Conservation (phyloP, 1,140 invertebrate genomes). For the Riptortus pedestris region DNA sequence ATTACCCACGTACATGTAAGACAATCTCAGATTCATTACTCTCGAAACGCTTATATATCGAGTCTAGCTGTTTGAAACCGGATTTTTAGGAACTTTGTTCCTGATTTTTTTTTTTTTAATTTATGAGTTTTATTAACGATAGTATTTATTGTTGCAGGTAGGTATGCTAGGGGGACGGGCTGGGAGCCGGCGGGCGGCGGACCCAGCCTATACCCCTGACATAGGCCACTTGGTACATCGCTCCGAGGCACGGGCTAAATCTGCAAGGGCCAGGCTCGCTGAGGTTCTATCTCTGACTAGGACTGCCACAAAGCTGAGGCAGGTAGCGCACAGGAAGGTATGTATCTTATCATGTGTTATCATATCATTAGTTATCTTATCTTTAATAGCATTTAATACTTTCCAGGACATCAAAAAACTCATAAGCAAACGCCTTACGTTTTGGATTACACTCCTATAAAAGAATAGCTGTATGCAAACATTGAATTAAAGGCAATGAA, state of each 20-base stretch:
- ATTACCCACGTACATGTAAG: no score
- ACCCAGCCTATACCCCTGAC: conserved; percentile 45
- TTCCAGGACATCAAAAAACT: no score
- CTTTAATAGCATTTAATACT: no score
- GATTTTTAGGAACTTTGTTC: background rate
- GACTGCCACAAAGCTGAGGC: conserved; percentile 25
- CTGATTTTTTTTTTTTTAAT: background rate
- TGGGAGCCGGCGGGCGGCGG: conserved; percentile 12
- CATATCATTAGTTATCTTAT: background rate
- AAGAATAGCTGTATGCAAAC: no score
- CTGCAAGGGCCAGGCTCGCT: conserved; percentile 37
- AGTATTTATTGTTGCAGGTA: conserved; percentile 17
- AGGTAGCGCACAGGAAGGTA: conserved; percentile 25
- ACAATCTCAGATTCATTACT: no score
- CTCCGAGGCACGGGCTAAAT: conserved; percentile 32
- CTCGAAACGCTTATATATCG: no score
- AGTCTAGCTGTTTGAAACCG: no score
- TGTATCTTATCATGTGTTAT: background rate
- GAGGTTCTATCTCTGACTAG: conserved; percentile 43
- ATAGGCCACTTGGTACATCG: conserved; percentile 48
- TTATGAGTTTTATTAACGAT: background rate
- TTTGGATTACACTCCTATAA: no score
- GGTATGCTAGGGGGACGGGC: conserved; percentile 18
- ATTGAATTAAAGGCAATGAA: no score
- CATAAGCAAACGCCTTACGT: no score